phyloP scores from a whole-genome alignment of 1,140 invertebrate genomes.

The Calosoma granatense region DNA sequence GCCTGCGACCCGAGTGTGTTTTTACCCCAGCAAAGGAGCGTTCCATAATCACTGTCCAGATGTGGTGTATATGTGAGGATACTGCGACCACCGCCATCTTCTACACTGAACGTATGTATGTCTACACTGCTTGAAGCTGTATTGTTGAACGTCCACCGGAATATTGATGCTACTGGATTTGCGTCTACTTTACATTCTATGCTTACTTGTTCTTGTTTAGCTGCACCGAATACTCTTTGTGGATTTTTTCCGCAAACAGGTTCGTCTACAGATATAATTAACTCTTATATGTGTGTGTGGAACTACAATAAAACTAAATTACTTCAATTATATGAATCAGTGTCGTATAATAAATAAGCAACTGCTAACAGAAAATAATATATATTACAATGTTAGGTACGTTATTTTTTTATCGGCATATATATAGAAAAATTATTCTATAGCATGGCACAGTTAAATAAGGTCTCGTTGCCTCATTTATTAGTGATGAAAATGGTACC shows the following conservation, averaged over 20 bases:
- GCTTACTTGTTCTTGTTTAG: constrained; percentile 43
- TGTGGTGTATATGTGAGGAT: constrained; percentile 40
- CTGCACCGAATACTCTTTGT: constrained; percentile 44
- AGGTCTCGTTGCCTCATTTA: too few relatives aligned
- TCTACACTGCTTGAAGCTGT: constrained; percentile 36
- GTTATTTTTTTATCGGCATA: too few relatives aligned
- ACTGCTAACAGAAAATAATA: too few relatives aligned
- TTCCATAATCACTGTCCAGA: constrained; percentile 44
- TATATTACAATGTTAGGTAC: too few relatives aligned
- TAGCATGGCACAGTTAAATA: too few relatives aligned
- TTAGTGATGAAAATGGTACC: too few relatives aligned
- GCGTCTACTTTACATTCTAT: constrained; percentile 46
- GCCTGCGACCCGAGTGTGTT: constrained; percentile 42
- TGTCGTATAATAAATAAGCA: background rate
- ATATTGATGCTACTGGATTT: constrained; percentile 41
- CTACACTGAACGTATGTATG: constrained; percentile 29
- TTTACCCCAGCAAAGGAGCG: constrained; percentile 43
- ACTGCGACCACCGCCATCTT: constrained; percentile 28
- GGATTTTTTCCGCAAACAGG: constrained; percentile 39
- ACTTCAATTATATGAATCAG: background rate
- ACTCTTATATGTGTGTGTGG: too few relatives aligned
- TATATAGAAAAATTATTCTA: too few relatives aligned
- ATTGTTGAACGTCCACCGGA: constrained; percentile 52
- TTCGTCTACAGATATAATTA: constrained; percentile 30
- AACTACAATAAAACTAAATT: too few relatives aligned